Evolutionary conservation across 2,797 vertebrate species (phyloP).

Genomic region (Alosa sapidissima): DNA sequence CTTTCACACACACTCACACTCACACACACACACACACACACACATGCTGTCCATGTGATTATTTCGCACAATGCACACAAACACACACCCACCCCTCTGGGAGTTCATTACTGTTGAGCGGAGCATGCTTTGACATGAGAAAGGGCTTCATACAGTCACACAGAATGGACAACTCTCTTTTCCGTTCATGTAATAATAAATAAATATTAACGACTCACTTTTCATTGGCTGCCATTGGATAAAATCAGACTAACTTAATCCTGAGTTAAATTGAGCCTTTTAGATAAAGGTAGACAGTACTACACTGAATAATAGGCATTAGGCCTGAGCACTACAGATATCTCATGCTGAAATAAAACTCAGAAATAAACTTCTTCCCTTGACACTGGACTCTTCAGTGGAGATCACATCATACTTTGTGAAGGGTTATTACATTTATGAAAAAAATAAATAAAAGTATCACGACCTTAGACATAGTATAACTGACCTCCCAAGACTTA

Average conservation of each 20-base stretch:
- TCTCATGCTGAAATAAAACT: not conserved
- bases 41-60: conserved; percentile 38
- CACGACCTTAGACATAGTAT: conserved; percentile 2
- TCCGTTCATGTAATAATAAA: not conserved
- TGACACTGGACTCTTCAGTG: not conserved
- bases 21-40: conserved; percentile 28
- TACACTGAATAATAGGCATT: not conserved
- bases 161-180: not conserved
- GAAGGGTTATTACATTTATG: not conserved
- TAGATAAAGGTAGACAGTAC: not conserved
- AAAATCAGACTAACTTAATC: conserved; percentile 10
- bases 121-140: conserved; percentile 44
- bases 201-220: not conserved
- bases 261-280: not conserved
- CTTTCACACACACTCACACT: conserved; percentile 47
- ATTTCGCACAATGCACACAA: conserved; percentile 47
- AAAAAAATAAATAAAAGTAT: not conserved
- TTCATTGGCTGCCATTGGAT: not conserved
- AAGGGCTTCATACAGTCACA: not conserved
- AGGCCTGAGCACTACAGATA: not conserved
- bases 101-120: conserved; percentile 34
- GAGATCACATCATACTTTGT: not conserved
- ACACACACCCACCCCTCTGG: conserved; percentile 45
- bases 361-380: not conserved
- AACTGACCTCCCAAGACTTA: not conserved